Conservation (phyloP, 35 echinoderm and acorn worm genomes). For the Holothuria glaberrima region DNA sequence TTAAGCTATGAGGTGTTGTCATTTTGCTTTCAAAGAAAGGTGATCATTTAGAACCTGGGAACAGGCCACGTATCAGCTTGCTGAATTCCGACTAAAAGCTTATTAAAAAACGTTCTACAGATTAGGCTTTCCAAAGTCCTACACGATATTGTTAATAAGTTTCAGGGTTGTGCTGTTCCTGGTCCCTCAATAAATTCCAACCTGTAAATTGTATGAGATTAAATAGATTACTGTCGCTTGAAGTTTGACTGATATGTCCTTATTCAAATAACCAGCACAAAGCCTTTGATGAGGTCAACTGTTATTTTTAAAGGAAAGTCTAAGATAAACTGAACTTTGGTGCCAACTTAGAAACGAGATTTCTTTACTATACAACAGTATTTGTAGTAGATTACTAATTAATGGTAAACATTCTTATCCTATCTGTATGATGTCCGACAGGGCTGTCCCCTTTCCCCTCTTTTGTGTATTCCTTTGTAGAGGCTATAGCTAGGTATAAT, state of each 20-base stretch:
- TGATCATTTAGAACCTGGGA: background rate
- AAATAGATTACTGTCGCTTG: background rate
- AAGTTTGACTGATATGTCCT: conserved; percentile 8
- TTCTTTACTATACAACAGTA: conserved; percentile 19
- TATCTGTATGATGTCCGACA: conserved; percentile 33
- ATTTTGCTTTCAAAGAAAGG: conserved; percentile 31
- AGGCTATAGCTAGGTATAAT: conserved; percentile 19
- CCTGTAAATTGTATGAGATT: conserved; percentile 10
- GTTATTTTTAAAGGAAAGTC: background rate
- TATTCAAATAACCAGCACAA: conserved; percentile 41
- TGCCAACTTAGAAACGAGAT: conserved; percentile 22
- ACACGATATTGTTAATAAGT: background rate
- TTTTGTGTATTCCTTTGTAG: conserved; percentile 18
- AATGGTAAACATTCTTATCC: conserved; percentile 33
- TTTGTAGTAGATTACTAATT: background rate
- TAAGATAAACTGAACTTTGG: conserved; percentile 27
- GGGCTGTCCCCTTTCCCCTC: conserved; percentile 41
- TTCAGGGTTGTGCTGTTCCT: background rate
- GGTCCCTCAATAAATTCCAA: conserved; percentile 25
- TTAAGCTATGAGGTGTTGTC: background rate
- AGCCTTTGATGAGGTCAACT: conserved; percentile 42
- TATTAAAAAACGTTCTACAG: background rate
- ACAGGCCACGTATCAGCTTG: conserved; percentile 19
- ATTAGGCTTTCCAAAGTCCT: conserved; percentile 1
- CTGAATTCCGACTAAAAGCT: conserved; percentile 24